These are phyloP conservation scores for Leptinotarsa tumamoca DNA, from an alignment of 2,888 invertebrate species.

Conservation along the genomic window DNA sequence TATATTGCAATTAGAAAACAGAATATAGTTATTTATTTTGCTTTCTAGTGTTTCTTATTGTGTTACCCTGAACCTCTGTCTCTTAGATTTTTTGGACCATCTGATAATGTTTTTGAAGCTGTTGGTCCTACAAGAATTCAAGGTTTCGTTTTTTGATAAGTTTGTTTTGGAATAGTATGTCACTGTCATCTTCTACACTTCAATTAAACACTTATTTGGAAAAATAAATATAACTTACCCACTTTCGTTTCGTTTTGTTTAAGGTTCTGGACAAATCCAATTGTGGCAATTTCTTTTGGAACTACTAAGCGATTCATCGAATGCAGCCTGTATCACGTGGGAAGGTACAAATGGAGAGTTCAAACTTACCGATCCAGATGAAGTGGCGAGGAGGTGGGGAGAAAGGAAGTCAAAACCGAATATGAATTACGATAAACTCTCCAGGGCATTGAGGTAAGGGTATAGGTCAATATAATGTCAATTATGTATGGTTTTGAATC, in stretches of 20 bases:
- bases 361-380: conserved; percentile 98
- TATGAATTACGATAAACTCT: conserved; percentile 99
- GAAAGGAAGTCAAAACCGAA: conserved; percentile 99
- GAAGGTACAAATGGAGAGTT: conserved; percentile 99
- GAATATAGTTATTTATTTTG: too few species aligned
- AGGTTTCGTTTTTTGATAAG: too few species aligned
- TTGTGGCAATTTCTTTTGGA: conserved; percentile 99
- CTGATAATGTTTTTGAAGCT: too few species aligned
- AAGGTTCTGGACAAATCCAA: conserved; percentile 97
- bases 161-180: too few species aligned
- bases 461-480: not conserved
- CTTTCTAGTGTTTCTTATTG: too few species aligned
- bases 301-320: conserved; percentile 93
- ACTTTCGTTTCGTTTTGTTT: not conserved
- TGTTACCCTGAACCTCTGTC: too few species aligned
- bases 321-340: conserved; percentile 98
- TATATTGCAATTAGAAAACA: too few species aligned
- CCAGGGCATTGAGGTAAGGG: conserved; percentile 90
- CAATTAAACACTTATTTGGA: not conserved
- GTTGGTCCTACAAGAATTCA: too few species aligned
- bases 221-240: too few species aligned
- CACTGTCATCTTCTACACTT: not conserved
- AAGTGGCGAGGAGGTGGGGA: conserved; percentile 98
- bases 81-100: too few species aligned
- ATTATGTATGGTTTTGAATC: not conserved